Base-by-base conservation (phyloP, 1,140 invertebrate species). In the Glomeris maerens region DNA sequence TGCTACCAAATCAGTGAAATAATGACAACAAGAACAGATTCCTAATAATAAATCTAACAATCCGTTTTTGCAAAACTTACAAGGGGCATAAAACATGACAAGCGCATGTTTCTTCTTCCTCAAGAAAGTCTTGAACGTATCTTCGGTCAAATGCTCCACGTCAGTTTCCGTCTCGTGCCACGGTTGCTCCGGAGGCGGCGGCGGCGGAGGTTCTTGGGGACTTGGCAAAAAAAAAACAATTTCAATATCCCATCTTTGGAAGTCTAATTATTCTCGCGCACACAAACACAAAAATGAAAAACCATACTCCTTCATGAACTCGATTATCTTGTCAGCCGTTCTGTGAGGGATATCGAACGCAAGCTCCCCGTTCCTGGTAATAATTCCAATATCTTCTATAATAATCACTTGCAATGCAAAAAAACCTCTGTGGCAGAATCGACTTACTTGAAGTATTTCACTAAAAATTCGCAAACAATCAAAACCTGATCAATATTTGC, bases 71-170 rank as follows among this genome's bases (percentile, higher is more conserved):
- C 7, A 28, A 29, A 45, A 72, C 80, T 78, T 73, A 88, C 86
- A 92, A 29, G 87, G 87, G 2, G 87, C 85, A 69, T 92, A 92
- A 67, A 91, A 91, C 79, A 92, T 89, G 38, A 90, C 78, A 7
- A 92, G 60, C 13, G 78, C 80, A 67, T 90, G 84, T 56, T 78
- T 80, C 63, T 81, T 77, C 54, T 74, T 74, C 56, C 73, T 74
- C 1, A 82, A 62, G 45, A 74, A 69, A 27, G 70, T 56, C 54
- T 76, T 79, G 62, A 88, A 90, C 47, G 69, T 79, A 26, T 80
- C 74, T 26, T 80, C 74, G 45, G 73, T 76, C 2, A 90, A 71
- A 68, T 89, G 85, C 25, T 81, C 70, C 7, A 91, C 83, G 28
- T 81, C 72, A 20, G 77, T 77, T 46, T 67, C 65, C 27, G 65